Percentiles rank a stretch among this genome's conserved stretches.
phyloP scores from a whole-genome alignment of 2,888 invertebrate genomes.

The Aphidoletes aphidimyza region DNA sequence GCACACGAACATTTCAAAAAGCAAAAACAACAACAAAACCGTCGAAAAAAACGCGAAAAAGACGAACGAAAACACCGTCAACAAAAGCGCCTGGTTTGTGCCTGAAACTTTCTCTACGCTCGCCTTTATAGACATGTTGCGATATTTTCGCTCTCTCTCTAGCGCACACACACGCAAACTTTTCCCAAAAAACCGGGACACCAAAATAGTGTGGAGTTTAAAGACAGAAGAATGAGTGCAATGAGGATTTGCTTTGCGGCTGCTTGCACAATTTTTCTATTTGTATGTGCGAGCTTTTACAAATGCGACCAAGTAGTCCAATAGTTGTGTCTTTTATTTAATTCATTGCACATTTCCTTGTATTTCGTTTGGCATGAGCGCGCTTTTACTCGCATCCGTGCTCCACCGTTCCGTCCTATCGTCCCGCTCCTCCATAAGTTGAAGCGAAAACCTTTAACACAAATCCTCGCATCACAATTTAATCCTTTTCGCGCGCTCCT shows the following conservation, averaged over 20 bases:
- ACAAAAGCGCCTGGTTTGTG: too few relatives aligned
- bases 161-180: neutral
- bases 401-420: too few relatives aligned
- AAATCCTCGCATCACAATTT: constrained; percentile 35
- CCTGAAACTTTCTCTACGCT: constrained; percentile 5
- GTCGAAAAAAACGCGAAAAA: neutral
- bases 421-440: too few relatives aligned
- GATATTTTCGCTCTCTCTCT: neutral
- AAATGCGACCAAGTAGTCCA: neutral
- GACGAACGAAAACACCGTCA: neutral
- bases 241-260: constrained; percentile 26
- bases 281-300: neutral
- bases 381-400: neutral
- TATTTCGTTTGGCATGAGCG: neutral
- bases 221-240: neutral
- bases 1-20: too few relatives aligned
- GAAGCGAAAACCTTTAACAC: constrained; percentile 8
- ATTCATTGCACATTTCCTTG: constrained; percentile 41
- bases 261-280: neutral
- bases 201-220: neutral
- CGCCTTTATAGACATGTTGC: neutral
- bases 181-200: neutral
- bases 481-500: constrained; percentile 25
- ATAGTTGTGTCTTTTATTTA: constrained; percentile 30
- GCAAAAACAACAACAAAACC: too few relatives aligned